Base-by-base conservation (phyloP, 1,140 invertebrate species). In the Archegozetes longisetosus region DNA sequence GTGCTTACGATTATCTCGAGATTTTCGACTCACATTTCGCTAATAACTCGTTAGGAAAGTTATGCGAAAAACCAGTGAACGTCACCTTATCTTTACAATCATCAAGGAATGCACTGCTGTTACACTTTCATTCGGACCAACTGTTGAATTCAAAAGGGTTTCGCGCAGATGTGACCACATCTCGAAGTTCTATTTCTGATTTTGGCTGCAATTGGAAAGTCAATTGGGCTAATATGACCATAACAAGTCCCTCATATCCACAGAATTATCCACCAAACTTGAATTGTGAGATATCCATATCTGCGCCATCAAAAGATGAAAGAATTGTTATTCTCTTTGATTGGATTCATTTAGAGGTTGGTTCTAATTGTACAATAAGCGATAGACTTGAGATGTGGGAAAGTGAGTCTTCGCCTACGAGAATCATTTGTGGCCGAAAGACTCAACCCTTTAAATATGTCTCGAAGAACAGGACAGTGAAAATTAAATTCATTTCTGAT, bases 281-380 rank as follows among this genome's bases (percentile, higher is more conserved):
- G 0, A 54, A 66, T 22, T 67, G 66, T 46, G 69, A 64, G 3
- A 70, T 74, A 6, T 68, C 64, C 9, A 65, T 70, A 1, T 60
- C 69, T 17, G 61, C 65, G 3, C 64, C 53, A 9, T 14, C 58
- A 1, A 12, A 51, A 24, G 32, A 62, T 22, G 32, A 62, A 3
- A 24, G 20, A 23, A 58, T 67, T 47, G 46, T 49, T 4, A 46
- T 67, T 27, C 9, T 58, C 2, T 64, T 67, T 51, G 63, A 67
- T 27, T 53, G 55, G 22, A 28, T 67, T 32, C 22, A 51, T 17
- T 17, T 67, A 22, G 64, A 65, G 51, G 29, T 23, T 23, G 49
- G 52, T 9, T n/a, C 26, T 27, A 26, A n/a, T 9, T 24, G 48
- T 27, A 1, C 26, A 28, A 23, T 14, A 9, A 32, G 25, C n/a